Base-by-base conservation (phyloP, 2,113 vertebrate genomes). In the Tachysurus fulvidraco region DNA sequence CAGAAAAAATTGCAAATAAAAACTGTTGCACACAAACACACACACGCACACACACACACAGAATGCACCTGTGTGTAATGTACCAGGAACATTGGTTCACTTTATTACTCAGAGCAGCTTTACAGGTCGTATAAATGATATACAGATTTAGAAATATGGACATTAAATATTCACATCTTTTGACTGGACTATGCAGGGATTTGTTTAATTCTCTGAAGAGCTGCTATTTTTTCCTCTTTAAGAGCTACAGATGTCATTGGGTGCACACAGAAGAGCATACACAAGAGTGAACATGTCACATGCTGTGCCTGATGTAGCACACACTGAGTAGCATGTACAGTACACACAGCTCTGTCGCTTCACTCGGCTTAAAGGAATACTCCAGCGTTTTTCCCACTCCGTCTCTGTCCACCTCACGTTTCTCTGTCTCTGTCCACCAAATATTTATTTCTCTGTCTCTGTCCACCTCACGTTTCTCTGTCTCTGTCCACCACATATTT, bases 91-190 rank as follows among this genome's bases (percentile, higher is more conserved):
- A 50, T 50, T 4, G 14, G 23, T 52, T n/a, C 74, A 30, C 50
- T 5, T n/a, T 52, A 28, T 54, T n/a, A 52, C 21, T 50, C 73
- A 25, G 69, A 74, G 41, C 19, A 11, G 46, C 74, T 76, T 76
- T 23, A n/a, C 41, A 44, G 23, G 5, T 0, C 13, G 2, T n/a
- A n/a, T 52, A 76, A 50, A 67, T 46, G 50, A 64, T 59, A 41
- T 19, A 36, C 50, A 36, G n/a, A 77, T 21, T 19, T 57, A 50
- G 13, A 25, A 74, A 74, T 25, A 25, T 46, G 79, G 21, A 21
- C 25, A 62, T 80, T 57, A 69, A 86, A 86, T 1, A 86, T 86
- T 71, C 54, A 71, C 11, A 12, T n/a, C 11, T 80, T 86, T 57
- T 28, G 77, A 21, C 57, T 57, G 46, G 12, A 19, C 76, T 46